Evolutionary conservation across 2,888 invertebrate genomes (phyloP), one percentile per base, ranked within the genome.

Genomic region (Dugesia japonica): DNA sequence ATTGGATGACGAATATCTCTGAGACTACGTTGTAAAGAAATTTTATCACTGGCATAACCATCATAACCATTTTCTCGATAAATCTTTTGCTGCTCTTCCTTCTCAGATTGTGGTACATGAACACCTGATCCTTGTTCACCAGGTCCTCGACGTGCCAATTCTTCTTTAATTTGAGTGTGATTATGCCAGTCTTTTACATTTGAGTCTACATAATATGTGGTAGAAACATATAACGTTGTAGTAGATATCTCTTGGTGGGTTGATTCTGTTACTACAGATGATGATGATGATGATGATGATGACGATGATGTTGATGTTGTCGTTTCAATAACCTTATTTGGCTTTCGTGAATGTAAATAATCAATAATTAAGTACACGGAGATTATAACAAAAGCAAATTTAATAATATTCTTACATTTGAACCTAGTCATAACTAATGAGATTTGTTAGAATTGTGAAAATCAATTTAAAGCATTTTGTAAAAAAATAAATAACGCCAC

Each of bases 61-160:
- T 94, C 94, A 83, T 94, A 97, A 0, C 95, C 95, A 83, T 97
- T 95, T 17, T 89, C 89, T 81, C 89, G 87, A 82, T 91, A 94
- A 26, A 92, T 83, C 71, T 87, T 84, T 72, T 89, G 87, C 82
- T 91, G 91, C 71, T 88, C 81, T 0, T 85, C 84, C 74, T 85
- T 84, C 13, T 88, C 87, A 7, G 89, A 88, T 17, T 87, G 85
- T 17, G 86, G 83, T 0, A 88, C 84, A 1, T 91, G 84, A 80
- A 86, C 86, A 0, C 90, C 82, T 28, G 80, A 78, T 1, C 85
- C 85, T 73, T 84, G 84, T 77, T 85, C 85, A 15, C 84, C 85
- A 1, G 83, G 83, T 26, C 85, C 85, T 81, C 79, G 23, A 26
- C 78, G 28, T n/a, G 9, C 13, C 13, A 28, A 28, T 26, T 78